Base-by-base conservation (phyloP, 2,113 vertebrate species). In the Loxodonta africana region DNA sequence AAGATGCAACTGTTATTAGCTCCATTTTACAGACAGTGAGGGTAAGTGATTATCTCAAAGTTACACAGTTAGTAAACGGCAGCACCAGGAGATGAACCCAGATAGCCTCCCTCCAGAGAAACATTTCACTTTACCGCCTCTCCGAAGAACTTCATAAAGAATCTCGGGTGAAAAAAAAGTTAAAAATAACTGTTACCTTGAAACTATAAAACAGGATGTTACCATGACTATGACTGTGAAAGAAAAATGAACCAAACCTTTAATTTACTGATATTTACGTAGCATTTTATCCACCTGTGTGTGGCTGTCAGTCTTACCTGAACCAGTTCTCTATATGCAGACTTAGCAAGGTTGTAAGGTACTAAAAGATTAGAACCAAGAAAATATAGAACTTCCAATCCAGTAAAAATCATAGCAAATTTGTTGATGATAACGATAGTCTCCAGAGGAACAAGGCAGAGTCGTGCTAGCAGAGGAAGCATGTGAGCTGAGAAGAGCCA, bases 401-500 rank as follows among this genome's bases (percentile, higher is more conserved):
- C 99, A 15, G 99, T 99, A 98, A 99, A 99, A 98, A 99, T 99
- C 99, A 99, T 99, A 94, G 99, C 99, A 96, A 99, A 99, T 98
- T 99, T 99, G 98, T 99, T 99, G 99, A 99, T 99, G 98, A 99
- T 98, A 83, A 99, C 99, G 3, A 99, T 99, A 73, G 99, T 99
- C 98, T 99, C 99, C 96, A 99, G 97, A 20, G 99, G 99, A 82
- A 99, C 99, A 26, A 99, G 99, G 98, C 99, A 99, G 92, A 99
- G 99, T 2, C 99, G 98, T 57, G 99, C 99, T 98, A 99, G 99
- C 91, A 99, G 99, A 97, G 99, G 99, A 98, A 99, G 99, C 98
- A 99, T 99, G 96, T 99, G 99, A 96, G 99, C 99, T 1, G 99
- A 99, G 96, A 99, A 99, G 2, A 99, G 99, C 99, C 99, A 99